Percentiles rank a stretch among this genome's conserved stretches.
phyloP scores from a whole-genome alignment of 2,888 invertebrate genomes.

The Keiferia lycopersicella region DNA sequence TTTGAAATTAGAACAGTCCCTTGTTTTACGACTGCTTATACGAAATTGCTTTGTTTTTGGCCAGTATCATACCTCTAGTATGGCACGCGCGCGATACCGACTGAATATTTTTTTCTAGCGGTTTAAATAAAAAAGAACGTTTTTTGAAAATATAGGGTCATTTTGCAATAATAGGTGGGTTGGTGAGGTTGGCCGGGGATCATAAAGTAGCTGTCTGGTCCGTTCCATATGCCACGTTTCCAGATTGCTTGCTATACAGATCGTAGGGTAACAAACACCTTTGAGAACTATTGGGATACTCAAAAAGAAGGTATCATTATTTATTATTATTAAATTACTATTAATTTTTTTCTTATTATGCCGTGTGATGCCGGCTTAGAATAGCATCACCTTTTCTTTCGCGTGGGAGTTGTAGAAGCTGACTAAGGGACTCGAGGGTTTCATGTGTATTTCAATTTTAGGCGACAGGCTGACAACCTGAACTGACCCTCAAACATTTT shows the following conservation, averaged over 20 bases:
- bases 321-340: too few relatives aligned
- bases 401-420: too few relatives aligned
- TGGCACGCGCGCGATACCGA: constrained; percentile 28
- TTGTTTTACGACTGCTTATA: constrained; percentile 18
- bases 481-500: too few relatives aligned
- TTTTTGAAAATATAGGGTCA: constrained; percentile 30
- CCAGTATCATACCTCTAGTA: constrained; percentile 23
- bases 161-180: constrained; percentile 39
- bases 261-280: constrained; percentile 37
- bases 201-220: constrained; percentile 46
- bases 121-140: neutral
- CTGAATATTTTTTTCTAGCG: constrained; percentile 32
- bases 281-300: neutral
- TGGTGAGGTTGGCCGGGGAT: constrained; percentile 41
- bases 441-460: too few relatives aligned
- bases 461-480: too few relatives aligned
- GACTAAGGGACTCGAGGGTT: too few relatives aligned
- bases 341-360: too few relatives aligned
- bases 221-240: constrained; percentile 54
- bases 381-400: too few relatives aligned
- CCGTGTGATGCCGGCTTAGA: too few relatives aligned
- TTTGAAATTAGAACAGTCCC: constrained; percentile 23
- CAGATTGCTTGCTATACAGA: constrained; percentile 41
- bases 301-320: too few relatives aligned
- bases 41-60: constrained; percentile 27